Base-by-base conservation (phyloP, 2,113 vertebrate genomes). In the Tachuris rubrigastra region DNA sequence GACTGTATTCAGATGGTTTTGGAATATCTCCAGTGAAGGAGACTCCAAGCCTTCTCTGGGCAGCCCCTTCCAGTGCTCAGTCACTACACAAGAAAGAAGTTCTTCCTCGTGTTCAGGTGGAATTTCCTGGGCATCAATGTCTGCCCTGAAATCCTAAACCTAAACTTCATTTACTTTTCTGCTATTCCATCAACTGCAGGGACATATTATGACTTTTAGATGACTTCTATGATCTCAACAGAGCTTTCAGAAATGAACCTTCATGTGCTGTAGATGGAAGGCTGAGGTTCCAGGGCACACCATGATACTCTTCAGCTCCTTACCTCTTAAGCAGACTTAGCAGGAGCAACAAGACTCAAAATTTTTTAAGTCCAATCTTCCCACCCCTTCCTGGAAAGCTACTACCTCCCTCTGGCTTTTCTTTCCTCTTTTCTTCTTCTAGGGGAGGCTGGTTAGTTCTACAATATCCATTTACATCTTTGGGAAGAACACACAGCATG, bases 281-380 rank as follows among this genome's bases (percentile, higher is more conserved):
- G 4, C 1, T 1, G 9, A 59, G 2, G 4, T 42, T 52, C 35
- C 21, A 67, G 30, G 25, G 39, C 3, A 5, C 5, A 23, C n/a
- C 46, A 7, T 2, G 0, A 0, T 62, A 24, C 11, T 71, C 6
- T 41, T 85, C 35, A 50, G 1, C 12, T 37, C 6, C 21, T 74
- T 18, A 35, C 7, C 12, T 63, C 19, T 58, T 50, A 24, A 42
- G 5, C 17, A 67, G 7, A 3, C 37, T 68, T 6, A 2, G 9
- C 0, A 44, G 27, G 39, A 79, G 4, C 3, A 75, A 12, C 1
- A 77, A 39, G 14, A 37, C 0, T 3, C 3, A n/a, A n/a, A n/a
- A 5, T 72, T 87, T 81, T 12, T 44, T 22, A 16, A 39, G 16
- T 37, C 5, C 19, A 37, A 25, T 17, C 4, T 78, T 55, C 6